These are phyloP conservation scores for Agrotis clavis DNA, from an alignment of 2,888 invertebrate genomes.

Conservation along the genomic window DNA sequence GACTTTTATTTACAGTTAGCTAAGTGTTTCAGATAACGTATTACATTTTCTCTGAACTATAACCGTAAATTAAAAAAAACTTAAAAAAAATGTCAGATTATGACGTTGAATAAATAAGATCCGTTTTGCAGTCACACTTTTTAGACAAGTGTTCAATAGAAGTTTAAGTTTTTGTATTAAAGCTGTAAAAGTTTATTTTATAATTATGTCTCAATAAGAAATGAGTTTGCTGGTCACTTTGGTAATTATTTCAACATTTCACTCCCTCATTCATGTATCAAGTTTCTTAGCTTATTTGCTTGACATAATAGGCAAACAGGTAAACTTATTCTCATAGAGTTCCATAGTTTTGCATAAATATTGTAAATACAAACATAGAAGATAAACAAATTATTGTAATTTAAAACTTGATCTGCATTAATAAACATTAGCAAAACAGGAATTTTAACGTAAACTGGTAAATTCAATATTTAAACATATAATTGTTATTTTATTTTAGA, in stretches of 20 bases:
- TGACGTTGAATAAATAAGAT: too few species aligned
- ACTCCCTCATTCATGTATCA: not conserved
- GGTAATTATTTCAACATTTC: not conserved
- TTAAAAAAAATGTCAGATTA: too few species aligned
- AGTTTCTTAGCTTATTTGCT: not conserved
- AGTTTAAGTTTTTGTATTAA: too few species aligned
- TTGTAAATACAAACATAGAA: not conserved
- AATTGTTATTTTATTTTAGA: too few species aligned
- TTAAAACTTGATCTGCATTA: too few species aligned
- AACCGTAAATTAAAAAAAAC: not conserved
- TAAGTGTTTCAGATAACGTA: constrained; percentile 1
- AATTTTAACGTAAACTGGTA: too few species aligned
- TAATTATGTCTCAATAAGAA: not conserved
- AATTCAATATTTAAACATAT: too few species aligned
- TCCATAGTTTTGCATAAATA: not conserved
- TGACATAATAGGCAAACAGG: not conserved
- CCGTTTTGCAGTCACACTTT: too few species aligned
- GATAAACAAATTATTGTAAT: not conserved
- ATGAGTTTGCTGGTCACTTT: not conserved
- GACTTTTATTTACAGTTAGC: constrained; percentile 34
- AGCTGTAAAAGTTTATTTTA: not conserved
- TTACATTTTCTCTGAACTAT: constrained; percentile 3
- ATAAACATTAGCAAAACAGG: too few species aligned
- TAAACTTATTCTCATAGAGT: not conserved
- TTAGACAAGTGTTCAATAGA: too few species aligned